Evolutionary conservation across 2,888 invertebrate species (phyloP).

Genomic region (Chironomus riparius): DNA sequence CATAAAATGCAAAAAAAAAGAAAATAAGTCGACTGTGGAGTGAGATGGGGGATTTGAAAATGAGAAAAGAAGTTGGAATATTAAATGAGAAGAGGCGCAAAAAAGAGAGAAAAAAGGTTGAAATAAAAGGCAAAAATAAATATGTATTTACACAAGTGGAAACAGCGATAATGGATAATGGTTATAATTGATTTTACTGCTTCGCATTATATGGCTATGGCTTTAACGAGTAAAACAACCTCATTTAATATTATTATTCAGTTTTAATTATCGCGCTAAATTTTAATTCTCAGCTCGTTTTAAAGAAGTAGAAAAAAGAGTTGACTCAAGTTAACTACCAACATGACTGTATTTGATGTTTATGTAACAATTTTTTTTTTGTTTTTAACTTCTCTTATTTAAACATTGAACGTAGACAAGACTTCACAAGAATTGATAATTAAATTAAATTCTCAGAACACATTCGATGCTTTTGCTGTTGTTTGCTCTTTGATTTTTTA

Average conservation of each 20-base stretch:
- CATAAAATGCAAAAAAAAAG: background rate
- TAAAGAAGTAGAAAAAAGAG: background rate
- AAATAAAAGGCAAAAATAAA: constrained; percentile 9
- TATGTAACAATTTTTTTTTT: background rate
- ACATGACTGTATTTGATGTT: background rate
- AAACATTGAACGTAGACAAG: background rate
- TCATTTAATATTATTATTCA: constrained; percentile 18
- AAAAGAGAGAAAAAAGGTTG: background rate
- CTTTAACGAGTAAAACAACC: constrained; percentile 18
- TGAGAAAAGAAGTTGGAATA: background rate
- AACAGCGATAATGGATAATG: constrained; percentile 16
- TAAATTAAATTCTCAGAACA: too few relatives aligned
- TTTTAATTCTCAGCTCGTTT: constrained; percentile 10
- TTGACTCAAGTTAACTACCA: background rate
- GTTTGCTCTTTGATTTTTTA: too few relatives aligned
- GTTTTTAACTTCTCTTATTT: background rate
- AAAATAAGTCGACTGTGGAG: background rate
- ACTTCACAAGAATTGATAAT: too few relatives aligned
- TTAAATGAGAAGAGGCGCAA: background rate
- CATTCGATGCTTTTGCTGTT: too few relatives aligned
- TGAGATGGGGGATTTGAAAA: background rate
- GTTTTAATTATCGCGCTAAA: constrained; percentile 15
- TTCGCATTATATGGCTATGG: constrained; percentile 13
- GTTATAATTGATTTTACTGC: constrained; percentile 17
- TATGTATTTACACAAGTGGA: constrained; percentile 14